Conservation (phyloP, 2,113 vertebrate species). For the Mus pahari region DNA sequence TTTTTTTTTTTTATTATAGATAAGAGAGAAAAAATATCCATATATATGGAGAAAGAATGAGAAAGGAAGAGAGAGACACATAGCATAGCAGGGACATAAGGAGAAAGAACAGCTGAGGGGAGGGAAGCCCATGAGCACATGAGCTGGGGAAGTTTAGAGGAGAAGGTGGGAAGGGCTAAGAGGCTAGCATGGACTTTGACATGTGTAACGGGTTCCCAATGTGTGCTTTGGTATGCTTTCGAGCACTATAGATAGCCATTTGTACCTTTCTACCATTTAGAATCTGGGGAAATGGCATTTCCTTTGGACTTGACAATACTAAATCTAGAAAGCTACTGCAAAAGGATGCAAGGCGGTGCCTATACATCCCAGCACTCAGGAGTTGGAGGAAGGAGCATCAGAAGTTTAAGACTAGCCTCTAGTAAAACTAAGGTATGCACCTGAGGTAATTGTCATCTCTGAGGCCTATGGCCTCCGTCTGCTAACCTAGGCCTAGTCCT, state of each 20-base stretch:
- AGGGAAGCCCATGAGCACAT: background rate
- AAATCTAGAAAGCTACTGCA: background rate
- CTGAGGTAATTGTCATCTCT: too few relatives aligned
- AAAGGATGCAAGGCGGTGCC: background rate
- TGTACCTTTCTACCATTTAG: background rate
- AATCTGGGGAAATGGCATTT: background rate
- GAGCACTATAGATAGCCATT: background rate
- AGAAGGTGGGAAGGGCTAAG: background rate
- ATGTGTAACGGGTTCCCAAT: background rate
- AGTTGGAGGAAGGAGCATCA: background rate
- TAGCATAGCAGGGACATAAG: background rate
- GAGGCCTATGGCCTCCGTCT: too few relatives aligned
- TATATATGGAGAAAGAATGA: background rate
- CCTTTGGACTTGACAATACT: background rate
- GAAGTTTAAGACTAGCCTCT: background rate
- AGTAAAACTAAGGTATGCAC: too few relatives aligned
- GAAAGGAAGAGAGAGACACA: background rate
- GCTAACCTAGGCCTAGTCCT: too few relatives aligned
- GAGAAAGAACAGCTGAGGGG: background rate
- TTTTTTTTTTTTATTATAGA: background rate
- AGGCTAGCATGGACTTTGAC: background rate
- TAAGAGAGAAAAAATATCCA: background rate
- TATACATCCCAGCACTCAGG: background rate
- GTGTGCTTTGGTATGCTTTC: background rate
- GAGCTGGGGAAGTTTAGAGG: background rate